Evolutionary conservation across 2,113 vertebrate genomes (phyloP).

Genomic region (Tetrao urogallus): DNA sequence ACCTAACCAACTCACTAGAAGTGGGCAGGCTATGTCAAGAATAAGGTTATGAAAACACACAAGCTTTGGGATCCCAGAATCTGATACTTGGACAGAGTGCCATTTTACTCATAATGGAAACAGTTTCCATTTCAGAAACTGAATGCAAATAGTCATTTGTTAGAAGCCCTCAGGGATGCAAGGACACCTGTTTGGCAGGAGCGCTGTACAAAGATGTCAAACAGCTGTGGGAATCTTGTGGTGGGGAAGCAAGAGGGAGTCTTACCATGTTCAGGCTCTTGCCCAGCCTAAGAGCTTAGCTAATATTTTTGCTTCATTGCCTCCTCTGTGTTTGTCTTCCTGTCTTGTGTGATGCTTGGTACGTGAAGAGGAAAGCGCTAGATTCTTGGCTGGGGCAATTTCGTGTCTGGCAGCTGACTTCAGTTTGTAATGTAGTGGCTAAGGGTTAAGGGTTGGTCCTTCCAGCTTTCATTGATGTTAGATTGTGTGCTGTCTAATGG

Average conservation of each 20-base stretch:
- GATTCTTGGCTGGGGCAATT: neutral
- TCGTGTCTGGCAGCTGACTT: neutral
- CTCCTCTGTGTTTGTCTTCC: neutral
- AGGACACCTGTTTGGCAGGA: conserved; percentile 58
- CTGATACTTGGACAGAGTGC: conserved; percentile 1
- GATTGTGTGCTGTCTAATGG: neutral
- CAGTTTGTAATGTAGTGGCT: neutral
- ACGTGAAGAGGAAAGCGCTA: neutral
- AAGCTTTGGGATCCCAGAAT: neutral
- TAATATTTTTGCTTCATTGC: neutral
- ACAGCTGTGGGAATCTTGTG: conserved; percentile 14
- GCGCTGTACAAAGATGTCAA: neutral
- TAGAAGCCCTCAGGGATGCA: neutral
- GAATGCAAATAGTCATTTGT: neutral
- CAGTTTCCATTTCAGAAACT: conserved; percentile 12
- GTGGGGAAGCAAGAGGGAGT: neutral
- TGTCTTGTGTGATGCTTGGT: neutral
- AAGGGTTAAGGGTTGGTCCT: neutral
- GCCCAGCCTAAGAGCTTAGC: neutral
- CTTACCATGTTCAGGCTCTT: neutral
- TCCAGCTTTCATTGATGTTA: neutral
- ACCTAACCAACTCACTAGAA: neutral
- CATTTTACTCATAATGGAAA: conserved; percentile 12
- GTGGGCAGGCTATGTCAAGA: neutral
- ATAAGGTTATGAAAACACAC: conserved; percentile 6